Percentiles rank a stretch among this genome's conserved stretches.
These are phyloP conservation scores for Exocentrus adspersus DNA, from an alignment of 2,888 invertebrate species.

Conservation along the genomic window DNA sequence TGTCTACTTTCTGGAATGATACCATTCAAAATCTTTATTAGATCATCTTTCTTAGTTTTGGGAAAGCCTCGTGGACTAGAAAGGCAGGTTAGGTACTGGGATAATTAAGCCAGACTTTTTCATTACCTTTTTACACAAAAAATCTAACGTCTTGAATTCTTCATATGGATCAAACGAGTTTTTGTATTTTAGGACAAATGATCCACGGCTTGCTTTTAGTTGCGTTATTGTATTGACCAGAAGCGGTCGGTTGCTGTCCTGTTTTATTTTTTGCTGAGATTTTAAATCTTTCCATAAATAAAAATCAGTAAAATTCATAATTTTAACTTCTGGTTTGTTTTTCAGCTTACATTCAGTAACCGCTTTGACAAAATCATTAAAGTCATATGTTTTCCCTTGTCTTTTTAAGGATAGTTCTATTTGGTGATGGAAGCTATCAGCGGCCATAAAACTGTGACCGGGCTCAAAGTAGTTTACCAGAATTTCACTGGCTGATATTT, in stretches of 20 bases:
- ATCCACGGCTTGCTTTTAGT: no score
- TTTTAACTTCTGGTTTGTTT: constrained; percentile 19
- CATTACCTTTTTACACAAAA: constrained; percentile 16
- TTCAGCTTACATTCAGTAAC: constrained; percentile 23
- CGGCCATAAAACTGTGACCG: constrained; percentile 9
- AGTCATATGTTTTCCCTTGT: constrained; percentile 22
- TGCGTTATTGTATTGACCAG: not conserved
- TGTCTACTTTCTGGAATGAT: not conserved
- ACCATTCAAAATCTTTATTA: not conserved
- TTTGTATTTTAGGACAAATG: no score
- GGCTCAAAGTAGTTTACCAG: constrained; percentile 11
- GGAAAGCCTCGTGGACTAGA: constrained; percentile 11
- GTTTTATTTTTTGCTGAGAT: constrained; percentile 6
- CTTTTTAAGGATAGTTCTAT: constrained; percentile 20
- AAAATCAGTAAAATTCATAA: constrained; percentile 21
- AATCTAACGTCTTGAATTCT: not conserved
- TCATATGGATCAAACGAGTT: not conserved
- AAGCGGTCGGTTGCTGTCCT: not conserved
- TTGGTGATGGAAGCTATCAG: constrained; percentile 15
- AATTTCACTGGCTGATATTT: constrained; percentile 4
- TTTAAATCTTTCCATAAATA: constrained; percentile 14
- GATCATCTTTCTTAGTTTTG: not conserved
- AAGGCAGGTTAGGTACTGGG: constrained; percentile 9
- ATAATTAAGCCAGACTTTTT: not conserved
- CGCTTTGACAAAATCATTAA: constrained; percentile 26